Evolutionary conservation across 92 coral and sea anemone species (phyloP).

Genomic region (Hydrozoanthus gracilis): DNA sequence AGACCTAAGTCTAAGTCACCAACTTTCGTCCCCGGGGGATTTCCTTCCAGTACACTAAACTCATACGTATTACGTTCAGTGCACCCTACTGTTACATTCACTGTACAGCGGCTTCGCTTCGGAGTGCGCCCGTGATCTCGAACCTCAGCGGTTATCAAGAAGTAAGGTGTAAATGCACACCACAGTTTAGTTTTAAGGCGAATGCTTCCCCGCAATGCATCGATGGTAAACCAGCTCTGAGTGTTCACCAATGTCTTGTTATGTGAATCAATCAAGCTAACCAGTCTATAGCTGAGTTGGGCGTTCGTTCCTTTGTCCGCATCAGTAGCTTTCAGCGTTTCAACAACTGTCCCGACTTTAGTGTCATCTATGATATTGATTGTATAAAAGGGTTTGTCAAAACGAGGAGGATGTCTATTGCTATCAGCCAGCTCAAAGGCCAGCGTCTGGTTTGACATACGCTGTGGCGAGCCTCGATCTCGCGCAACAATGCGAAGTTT

Average conservation of each 20-base stretch:
- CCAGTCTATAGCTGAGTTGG: slow-evolving; percentile 67
- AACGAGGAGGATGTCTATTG: slow-evolving; percentile 87
- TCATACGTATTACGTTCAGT: slow-evolving; percentile 57
- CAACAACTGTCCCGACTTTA: slow-evolving; percentile 60
- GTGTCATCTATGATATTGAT: slow-evolving; percentile 68
- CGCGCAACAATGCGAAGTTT: slow-evolving; percentile 75
- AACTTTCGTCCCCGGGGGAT: slow-evolving; percentile 61
- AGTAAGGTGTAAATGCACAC: slow-evolving; percentile 79
- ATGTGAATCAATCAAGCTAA: slow-evolving; percentile 49
- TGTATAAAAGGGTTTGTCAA: slow-evolving; percentile 53
- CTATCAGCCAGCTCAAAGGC: slow-evolving; percentile 74
- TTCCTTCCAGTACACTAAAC: slow-evolving; percentile 77
- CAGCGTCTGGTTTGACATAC: slow-evolving; percentile 50
- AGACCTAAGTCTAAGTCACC: slow-evolving; percentile 65
- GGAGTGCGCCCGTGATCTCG: slow-evolving; percentile 81
- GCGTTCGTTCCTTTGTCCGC: slow-evolving; percentile 74
- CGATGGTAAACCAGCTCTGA: slow-evolving; percentile 73
- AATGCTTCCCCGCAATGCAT: slow-evolving; percentile 68
- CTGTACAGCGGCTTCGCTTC: slow-evolving; percentile 64
- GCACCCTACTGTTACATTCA: slow-evolving; percentile 73
- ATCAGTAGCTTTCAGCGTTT: slow-evolving; percentile 71
- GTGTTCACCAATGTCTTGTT: slow-evolving; percentile 51
- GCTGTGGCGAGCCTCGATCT: slow-evolving; percentile 80
- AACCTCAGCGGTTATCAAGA: slow-evolving; percentile 71
- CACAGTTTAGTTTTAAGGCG: slow-evolving; percentile 68